These are phyloP conservation scores for Callitettix versicolor DNA, from an alignment of 1,140 invertebrate species.

Conservation along the genomic window DNA sequence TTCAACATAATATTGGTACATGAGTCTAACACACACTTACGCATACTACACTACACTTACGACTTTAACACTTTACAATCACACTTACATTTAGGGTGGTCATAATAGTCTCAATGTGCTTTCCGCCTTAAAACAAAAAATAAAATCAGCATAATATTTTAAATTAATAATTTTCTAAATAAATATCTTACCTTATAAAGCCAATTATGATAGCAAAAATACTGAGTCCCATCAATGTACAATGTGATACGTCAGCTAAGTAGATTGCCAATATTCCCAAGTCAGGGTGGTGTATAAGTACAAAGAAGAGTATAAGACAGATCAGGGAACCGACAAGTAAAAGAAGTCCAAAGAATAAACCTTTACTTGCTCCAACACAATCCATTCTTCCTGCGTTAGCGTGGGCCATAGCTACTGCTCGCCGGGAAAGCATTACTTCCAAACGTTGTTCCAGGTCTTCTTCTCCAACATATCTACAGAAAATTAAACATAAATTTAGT, in stretches of 20 bases:
- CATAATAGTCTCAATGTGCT: no score
- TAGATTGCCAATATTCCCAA: slow-evolving; percentile 75
- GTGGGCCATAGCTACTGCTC: slow-evolving; percentile 70
- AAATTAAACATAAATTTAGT: no score
- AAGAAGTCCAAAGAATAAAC: slow-evolving; percentile 85
- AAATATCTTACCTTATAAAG: slow-evolving; percentile 38
- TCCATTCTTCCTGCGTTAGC: slow-evolving; percentile 73
- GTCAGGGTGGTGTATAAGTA: slow-evolving; percentile 72
- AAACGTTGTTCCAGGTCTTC: slow-evolving; percentile 75
- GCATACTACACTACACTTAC: no score
- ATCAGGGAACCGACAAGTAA: slow-evolving; percentile 83
- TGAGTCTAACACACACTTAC: no score
- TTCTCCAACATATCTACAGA: slow-evolving; percentile 56
- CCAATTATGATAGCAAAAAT: slow-evolving; percentile 82
- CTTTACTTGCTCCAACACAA: slow-evolving; percentile 85
- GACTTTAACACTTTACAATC: no score
- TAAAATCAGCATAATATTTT: no score
- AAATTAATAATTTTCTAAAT: neutral
- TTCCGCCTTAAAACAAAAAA: no score
- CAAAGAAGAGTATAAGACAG: slow-evolving; percentile 89
- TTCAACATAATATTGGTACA: no score
- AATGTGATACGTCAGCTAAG: slow-evolving; percentile 81
- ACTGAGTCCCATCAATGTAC: slow-evolving; percentile 73
- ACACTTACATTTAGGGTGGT: no score
- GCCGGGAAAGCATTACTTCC: slow-evolving; percentile 70